These are phyloP conservation scores for Hydraecia micacea DNA, from an alignment of 2,888 invertebrate genomes.

Conservation along the genomic window DNA sequence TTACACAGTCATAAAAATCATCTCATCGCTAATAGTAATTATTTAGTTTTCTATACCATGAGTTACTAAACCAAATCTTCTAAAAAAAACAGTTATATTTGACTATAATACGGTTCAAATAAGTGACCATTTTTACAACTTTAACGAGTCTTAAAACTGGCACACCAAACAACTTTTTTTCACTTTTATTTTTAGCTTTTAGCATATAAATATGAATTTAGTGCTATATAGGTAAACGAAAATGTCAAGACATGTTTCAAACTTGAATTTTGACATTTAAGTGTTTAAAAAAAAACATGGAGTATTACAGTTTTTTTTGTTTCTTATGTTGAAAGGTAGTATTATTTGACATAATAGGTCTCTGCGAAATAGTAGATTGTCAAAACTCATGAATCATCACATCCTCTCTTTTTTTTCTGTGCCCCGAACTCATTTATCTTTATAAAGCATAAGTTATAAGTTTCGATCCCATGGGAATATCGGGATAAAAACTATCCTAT, in stretches of 20 bases:
- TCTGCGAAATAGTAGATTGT: background rate
- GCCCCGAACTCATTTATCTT: no score
- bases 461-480: no score
- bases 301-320: background rate
- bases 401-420: background rate
- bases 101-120: slow-evolving; percentile 6
- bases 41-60: slow-evolving; percentile 15
- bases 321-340: slow-evolving; percentile 1
- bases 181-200: slow-evolving; percentile 27
- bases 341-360: background rate
- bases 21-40: slow-evolving; percentile 9
- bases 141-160: slow-evolving; percentile 21
- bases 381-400: background rate
- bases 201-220: slow-evolving; percentile 30
- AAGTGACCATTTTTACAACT: slow-evolving; percentile 6
- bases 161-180: slow-evolving; percentile 13
- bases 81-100: slow-evolving; percentile 29
- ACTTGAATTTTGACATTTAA: slow-evolving; percentile 42
- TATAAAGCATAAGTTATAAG: no score
- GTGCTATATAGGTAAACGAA: background rate
- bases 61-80: slow-evolving; percentile 16
- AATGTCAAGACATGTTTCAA: slow-evolving; percentile 40
- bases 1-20: background rate
- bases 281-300: background rate
- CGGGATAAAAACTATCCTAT: no score